phyloP scores from a whole-genome alignment of 2,888 invertebrate species.

The Drosophila formosana region DNA sequence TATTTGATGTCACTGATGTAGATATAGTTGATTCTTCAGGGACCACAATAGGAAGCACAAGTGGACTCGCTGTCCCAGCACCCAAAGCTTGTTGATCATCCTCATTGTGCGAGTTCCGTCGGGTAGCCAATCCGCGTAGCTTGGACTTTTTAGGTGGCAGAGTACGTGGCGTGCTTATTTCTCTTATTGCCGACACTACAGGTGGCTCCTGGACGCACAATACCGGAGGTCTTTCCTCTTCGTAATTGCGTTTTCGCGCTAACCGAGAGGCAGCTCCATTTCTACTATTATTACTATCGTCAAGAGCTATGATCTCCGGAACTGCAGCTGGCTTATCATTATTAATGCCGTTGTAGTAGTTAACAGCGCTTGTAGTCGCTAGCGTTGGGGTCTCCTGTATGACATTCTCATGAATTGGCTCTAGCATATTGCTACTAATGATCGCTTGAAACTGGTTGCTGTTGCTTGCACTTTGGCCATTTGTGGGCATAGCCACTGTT shows the following conservation, averaged over 20 bases:
- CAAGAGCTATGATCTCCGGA: slow-evolving; percentile 36
- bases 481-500: slow-evolving; percentile 40
- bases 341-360: slow-evolving; percentile 55
- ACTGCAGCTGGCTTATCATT: slow-evolving; percentile 45
- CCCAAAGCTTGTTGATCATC: slow-evolving; percentile 49
- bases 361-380: slow-evolving; percentile 24
- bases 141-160: slow-evolving; percentile 82
- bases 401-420: slow-evolving; percentile 78
- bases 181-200: slow-evolving; percentile 42
- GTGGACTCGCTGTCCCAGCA: slow-evolving; percentile 32
- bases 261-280: slow-evolving; percentile 54
- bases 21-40: slow-evolving; percentile 67
- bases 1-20: slow-evolving; percentile 25
- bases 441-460: slow-evolving; percentile 43
- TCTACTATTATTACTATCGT: slow-evolving; percentile 54
- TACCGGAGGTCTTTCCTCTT: slow-evolving; percentile 62
- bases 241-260: slow-evolving; percentile 83
- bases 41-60: slow-evolving; percentile 56
- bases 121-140: slow-evolving; percentile 65
- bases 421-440: slow-evolving; percentile 63
- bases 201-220: slow-evolving; percentile 47
- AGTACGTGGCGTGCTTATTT: slow-evolving; percentile 74
- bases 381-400: slow-evolving; percentile 54
- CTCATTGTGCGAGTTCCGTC: slow-evolving; percentile 71
- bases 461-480: slow-evolving; percentile 57